Evolutionary conservation across 2,888 invertebrate species (phyloP).

Genomic region (Ptychoptera contaminata): DNA sequence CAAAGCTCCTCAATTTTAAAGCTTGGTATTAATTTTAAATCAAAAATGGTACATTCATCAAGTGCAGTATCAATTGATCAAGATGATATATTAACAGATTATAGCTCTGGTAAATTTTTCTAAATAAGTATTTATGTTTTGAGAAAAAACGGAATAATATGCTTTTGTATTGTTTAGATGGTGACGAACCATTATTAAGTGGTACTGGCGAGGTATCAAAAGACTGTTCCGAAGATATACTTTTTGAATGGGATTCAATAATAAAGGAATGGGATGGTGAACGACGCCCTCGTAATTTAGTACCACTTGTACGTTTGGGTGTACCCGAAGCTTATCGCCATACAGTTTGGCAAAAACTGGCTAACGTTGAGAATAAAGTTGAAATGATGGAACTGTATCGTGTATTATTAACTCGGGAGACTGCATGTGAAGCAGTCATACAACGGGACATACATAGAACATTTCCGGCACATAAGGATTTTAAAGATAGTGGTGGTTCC

Average conservation of each 20-base stretch:
- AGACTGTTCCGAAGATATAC: slow-evolving; percentile 83
- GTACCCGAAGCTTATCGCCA: slow-evolving; percentile 93
- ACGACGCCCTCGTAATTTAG: slow-evolving; percentile 64
- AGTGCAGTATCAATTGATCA: slow-evolving; percentile 30
- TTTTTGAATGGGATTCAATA: slow-evolving; percentile 88
- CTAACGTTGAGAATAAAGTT: slow-evolving; percentile 68
- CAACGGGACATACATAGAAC: slow-evolving; percentile 94
- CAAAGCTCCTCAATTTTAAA: slow-evolving; percentile 21
- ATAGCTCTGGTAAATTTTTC: slow-evolving; percentile 22
- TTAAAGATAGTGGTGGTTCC: slow-evolving; percentile 82
- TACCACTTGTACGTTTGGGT: slow-evolving; percentile 65
- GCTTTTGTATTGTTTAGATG: slow-evolving; percentile 38
- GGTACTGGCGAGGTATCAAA: slow-evolving; percentile 96
- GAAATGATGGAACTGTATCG: slow-evolving; percentile 86
- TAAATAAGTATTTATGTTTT: background rate
- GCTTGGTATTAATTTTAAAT: slow-evolving; percentile 27
- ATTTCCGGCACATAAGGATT: slow-evolving; percentile 97
- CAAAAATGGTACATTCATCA: slow-evolving; percentile 29
- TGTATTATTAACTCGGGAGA: slow-evolving; percentile 48
- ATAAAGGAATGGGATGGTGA: slow-evolving; percentile 51
- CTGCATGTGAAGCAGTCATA: slow-evolving; percentile 87
- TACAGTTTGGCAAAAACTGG: slow-evolving; percentile 93
- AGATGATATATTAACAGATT: slow-evolving; percentile 26
- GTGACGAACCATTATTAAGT: slow-evolving; percentile 90
- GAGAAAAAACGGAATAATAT: background rate